phyloP scores from a whole-genome alignment of 2,888 invertebrate genomes.

The Megaustenia siamemsis region DNA sequence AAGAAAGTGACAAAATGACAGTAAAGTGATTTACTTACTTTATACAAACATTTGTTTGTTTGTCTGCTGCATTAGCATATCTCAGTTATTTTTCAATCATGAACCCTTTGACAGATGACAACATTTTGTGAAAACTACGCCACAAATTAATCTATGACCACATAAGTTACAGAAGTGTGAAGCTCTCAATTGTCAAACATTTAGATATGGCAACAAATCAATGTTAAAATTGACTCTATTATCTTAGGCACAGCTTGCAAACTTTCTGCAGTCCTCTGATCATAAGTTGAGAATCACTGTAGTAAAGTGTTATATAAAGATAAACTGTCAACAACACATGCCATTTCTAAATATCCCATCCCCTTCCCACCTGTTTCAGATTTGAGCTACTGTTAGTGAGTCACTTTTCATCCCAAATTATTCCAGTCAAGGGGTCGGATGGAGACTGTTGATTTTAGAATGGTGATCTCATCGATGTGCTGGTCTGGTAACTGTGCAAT shows the following conservation, averaged over 20 bases:
- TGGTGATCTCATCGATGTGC: slow-evolving; percentile 72
- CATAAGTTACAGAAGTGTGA: background rate
- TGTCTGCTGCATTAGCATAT: too few species aligned
- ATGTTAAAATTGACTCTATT: background rate
- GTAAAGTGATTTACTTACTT: too few species aligned
- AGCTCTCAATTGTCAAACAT: background rate
- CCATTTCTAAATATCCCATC: background rate
- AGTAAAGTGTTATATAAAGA: background rate
- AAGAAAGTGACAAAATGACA: too few species aligned
- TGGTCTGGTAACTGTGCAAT: slow-evolving; percentile 67
- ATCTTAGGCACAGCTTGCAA: too few species aligned
- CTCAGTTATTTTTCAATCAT: too few species aligned
- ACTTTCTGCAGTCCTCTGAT: background rate
- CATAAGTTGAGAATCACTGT: background rate
- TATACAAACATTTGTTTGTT: too few species aligned
- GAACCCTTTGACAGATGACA: background rate
- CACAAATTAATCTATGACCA: background rate
- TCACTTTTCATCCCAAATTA: slow-evolving; percentile 11
- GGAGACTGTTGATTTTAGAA: slow-evolving; percentile 67
- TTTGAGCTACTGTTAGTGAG: background rate
- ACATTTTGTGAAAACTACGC: background rate
- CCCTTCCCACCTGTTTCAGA: too few species aligned
- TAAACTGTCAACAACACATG: background rate
- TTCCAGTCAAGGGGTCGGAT: slow-evolving; percentile 60
- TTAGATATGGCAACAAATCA: background rate